Evolutionary conservation across 2,888 invertebrate species (phyloP).

Genomic region (Oxyscelio sp.): DNA sequence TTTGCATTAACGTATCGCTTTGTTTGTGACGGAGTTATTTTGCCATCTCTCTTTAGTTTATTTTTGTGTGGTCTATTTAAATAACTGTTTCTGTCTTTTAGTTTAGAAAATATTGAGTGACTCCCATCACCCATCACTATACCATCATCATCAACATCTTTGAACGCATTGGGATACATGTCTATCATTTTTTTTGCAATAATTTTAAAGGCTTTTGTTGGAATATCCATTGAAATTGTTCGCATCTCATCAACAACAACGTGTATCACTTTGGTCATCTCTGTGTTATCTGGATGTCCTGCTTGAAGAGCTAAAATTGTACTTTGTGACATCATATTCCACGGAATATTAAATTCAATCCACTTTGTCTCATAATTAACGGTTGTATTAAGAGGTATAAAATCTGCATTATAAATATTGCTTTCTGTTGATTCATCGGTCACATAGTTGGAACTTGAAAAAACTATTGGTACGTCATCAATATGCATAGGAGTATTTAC

Average conservation of each 20-base stretch:
- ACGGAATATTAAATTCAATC: conserved; percentile 18
- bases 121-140: conserved; percentile 1
- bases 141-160: conserved; percentile 37
- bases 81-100: conserved; percentile 17
- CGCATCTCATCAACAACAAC: conserved; percentile 15
- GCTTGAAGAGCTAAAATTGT: conserved; percentile 1
- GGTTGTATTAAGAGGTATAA: too few relatives aligned
- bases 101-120: conserved; percentile 8
- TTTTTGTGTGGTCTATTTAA: conserved; percentile 39
- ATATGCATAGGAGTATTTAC: neutral
- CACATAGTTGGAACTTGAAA: too few relatives aligned
- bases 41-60: neutral
- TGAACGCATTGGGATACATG: conserved; percentile 28
- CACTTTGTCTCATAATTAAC: conserved; percentile 26
- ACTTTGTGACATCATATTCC: conserved; percentile 2
- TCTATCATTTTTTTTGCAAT: conserved; percentile 41
- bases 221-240: conserved; percentile 2
- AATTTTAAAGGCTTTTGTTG: conserved; percentile 23
- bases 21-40: neutral
- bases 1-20: conserved; percentile 22
- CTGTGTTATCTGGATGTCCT: neutral
- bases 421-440: too few relatives aligned
- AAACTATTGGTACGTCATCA: neutral
- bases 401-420: too few relatives aligned
- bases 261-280: conserved; percentile 2